phyloP scores from a whole-genome alignment of 2,888 invertebrate genomes.

The Idaea straminata region DNA sequence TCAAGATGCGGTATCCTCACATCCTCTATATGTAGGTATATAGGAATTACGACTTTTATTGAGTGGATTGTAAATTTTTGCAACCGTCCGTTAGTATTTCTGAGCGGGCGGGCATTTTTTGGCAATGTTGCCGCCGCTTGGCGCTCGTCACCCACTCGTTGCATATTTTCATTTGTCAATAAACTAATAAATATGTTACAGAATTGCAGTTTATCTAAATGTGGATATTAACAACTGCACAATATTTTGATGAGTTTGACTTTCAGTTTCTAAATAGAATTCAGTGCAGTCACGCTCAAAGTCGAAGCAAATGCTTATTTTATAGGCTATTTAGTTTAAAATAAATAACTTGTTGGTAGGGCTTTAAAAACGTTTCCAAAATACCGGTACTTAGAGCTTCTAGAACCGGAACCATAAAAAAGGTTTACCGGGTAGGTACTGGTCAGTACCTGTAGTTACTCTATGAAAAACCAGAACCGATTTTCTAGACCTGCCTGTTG shows the following conservation, averaged over 20 bases:
- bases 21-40: slow-evolving; percentile 59
- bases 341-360: no score
- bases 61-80: slow-evolving; percentile 74
- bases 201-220: slow-evolving; percentile 15
- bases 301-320: not conserved
- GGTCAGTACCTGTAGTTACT: no score
- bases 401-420: no score
- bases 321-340: no score
- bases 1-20: slow-evolving; percentile 70
- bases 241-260: not conserved
- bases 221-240: slow-evolving; percentile 1
- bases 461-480: no score
- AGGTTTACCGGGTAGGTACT: no score
- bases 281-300: not conserved
- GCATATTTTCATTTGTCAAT: slow-evolving; percentile 34
- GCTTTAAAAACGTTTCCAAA: no score
- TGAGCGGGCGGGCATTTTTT: slow-evolving; percentile 50
- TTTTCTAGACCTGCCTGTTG: no score
- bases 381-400: no score
- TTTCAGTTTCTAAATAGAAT: not conserved
- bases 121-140: slow-evolving; percentile 34
- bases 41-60: slow-evolving; percentile 78
- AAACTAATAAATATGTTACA: slow-evolving; percentile 22
- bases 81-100: slow-evolving; percentile 58
- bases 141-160: slow-evolving; percentile 39